phyloP scores from a whole-genome alignment of 2,888 invertebrate genomes.

The Xylophagus ater region DNA sequence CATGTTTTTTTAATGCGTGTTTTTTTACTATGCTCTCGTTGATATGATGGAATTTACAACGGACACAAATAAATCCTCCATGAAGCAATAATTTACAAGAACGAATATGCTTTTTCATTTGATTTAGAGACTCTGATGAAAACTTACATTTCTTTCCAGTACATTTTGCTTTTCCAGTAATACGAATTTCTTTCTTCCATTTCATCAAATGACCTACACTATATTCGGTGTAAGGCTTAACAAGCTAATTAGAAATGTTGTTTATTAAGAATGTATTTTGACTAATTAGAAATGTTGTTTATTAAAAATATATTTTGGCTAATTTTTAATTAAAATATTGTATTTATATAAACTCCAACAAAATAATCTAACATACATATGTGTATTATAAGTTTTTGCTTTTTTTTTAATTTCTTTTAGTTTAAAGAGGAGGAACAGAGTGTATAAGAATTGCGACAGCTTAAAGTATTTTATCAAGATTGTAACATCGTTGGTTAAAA shows the following conservation, averaged over 20 bases:
- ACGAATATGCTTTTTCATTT: constrained; percentile 27
- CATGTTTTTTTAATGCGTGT: constrained; percentile 19
- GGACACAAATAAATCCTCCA: constrained; percentile 25
- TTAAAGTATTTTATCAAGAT: too few relatives aligned
- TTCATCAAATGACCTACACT: constrained; percentile 1
- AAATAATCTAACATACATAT: too few relatives aligned
- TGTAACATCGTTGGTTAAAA: too few relatives aligned
- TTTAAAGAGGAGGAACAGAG: too few relatives aligned
- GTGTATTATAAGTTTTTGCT: too few relatives aligned
- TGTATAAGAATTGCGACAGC: too few relatives aligned
- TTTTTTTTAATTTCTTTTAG: too few relatives aligned
- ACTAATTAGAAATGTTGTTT: too few relatives aligned
- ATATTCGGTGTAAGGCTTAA: constrained; percentile 4
- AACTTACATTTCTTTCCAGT: constrained; percentile 30
- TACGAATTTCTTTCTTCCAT: constrained; percentile 21
- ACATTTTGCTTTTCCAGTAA: constrained; percentile 27
- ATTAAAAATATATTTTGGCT: too few relatives aligned
- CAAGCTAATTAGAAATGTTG: not conserved
- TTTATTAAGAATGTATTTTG: too few relatives aligned
- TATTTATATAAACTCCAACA: too few relatives aligned
- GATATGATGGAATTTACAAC: constrained; percentile 19
- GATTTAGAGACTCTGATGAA: constrained; percentile 22
- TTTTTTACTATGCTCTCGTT: constrained; percentile 15
- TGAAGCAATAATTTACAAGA: constrained; percentile 25
- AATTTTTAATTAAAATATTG: too few relatives aligned